Evolutionary conservation across 2,797 vertebrate genomes (phyloP), one percentile per base, ranked within the genome.

Genomic region (Pristis pectinata): DNA sequence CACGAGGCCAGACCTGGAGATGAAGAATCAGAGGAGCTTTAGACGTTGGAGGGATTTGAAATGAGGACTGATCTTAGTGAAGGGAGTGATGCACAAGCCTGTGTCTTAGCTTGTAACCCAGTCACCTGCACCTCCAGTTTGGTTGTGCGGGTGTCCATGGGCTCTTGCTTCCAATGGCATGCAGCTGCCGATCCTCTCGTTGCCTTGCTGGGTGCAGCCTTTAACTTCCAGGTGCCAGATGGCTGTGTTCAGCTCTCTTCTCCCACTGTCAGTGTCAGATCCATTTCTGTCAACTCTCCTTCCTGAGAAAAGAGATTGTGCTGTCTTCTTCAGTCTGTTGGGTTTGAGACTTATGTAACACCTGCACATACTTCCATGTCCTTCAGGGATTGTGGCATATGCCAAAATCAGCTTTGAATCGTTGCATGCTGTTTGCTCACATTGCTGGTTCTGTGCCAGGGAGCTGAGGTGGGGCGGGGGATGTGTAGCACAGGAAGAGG

Each of bases 341-440:
- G 64, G 37, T 93, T 93, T 44, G 59, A 67, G n/a, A 91, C 53
- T 91, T 67, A 92, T 44, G 92, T 92, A 92, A 92, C 37, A n/a
- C 61, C 61, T 92, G 53, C 91, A 93, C 34, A 67, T 27, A n/a
- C n/a, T 93, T 93, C 27, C 22, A 24, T 67, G 37, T 67, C 61
- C 89, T 11, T 22, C 59, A 24, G 19, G n/a, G 56, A 67, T 92
- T 67, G 22, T 61, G 37, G 89, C 89, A 37, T 64, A 11, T 67
- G 61, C 64, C 61, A 70, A 93, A 61, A 44, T 37, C 64, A 92
- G 27, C 56, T 30, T 41, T 92, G 41, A 67, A 37, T 37, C 9
- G 27, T 56, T 56, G 11, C 34, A 30, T 85, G 15, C 30, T 17
- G 59, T 15, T n/a, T 13, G 34, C 15, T n/a, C 56, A 30, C 53